Conservation (phyloP, 1,140 invertebrate genomes). For the Planococcus citri region DNA sequence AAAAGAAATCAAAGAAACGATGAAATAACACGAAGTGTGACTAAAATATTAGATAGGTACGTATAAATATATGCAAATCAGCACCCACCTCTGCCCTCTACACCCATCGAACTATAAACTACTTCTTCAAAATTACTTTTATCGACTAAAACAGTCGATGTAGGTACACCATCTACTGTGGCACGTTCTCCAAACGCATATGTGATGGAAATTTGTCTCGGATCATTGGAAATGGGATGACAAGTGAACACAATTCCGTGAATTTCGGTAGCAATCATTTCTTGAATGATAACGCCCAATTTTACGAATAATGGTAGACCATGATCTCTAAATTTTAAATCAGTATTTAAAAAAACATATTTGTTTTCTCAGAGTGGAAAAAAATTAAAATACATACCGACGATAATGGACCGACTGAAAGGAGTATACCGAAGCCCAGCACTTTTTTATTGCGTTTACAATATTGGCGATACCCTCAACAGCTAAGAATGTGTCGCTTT, state of each 20-base stretch:
- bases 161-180: not conserved
- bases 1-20: no score
- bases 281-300: not conserved
- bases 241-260: not conserved
- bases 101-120: not conserved
- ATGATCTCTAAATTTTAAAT: not conserved
- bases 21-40: no score
- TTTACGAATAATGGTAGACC: not conserved
- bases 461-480: not conserved
- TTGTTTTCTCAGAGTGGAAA: no score
- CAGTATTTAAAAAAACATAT: no score
- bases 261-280: not conserved
- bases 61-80: no score
- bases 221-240: not conserved
- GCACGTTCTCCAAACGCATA: not conserved
- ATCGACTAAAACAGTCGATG: not conserved
- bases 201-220: not conserved
- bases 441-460: not conserved
- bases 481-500: conserved; percentile 52
- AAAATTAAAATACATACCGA: not conserved
- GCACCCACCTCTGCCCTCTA: not conserved
- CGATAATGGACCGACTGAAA: not conserved
- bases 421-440: not conserved
- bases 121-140: not conserved
- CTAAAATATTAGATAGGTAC: no score